Conservation (phyloP, 2,113 vertebrate genomes). For the Orthonyx spaldingii region DNA sequence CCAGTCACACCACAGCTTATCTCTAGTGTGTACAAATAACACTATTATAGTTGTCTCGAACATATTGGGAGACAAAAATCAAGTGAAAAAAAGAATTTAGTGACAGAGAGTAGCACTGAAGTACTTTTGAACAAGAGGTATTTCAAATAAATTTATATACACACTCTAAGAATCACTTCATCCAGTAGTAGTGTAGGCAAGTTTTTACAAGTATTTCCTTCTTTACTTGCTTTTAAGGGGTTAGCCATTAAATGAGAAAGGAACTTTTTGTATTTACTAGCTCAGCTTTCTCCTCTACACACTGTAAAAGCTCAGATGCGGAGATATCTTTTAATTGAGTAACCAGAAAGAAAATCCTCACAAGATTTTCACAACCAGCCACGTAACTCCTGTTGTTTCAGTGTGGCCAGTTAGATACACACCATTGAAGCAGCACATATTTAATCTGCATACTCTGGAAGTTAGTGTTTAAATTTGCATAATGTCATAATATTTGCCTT, state of each 20-base stretch:
- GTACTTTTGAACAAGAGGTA: neutral
- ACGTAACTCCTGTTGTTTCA: neutral
- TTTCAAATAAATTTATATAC: neutral
- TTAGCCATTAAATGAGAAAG: neutral
- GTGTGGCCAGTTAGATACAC: neutral
- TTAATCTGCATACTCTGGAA: neutral
- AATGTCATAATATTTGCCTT: neutral
- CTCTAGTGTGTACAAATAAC: neutral
- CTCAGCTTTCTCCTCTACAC: neutral
- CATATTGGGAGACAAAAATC: neutral
- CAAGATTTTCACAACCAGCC: neutral
- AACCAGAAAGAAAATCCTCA: neutral
- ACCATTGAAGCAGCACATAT: rapidly evolving
- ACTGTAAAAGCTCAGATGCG: neutral
- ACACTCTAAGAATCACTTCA: neutral
- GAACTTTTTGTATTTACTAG: neutral
- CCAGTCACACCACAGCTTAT: neutral
- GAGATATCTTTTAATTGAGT: rapidly evolving
- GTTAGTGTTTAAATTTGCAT: neutral
- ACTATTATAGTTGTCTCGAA: neutral
- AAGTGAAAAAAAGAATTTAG: neutral
- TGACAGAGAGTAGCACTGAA: neutral
- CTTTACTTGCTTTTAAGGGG: neutral
- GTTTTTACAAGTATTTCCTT: neutral
- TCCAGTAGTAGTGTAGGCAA: neutral